Conservation (phyloP, 1,140 invertebrate species). For the Leptopilina boulardi region DNA sequence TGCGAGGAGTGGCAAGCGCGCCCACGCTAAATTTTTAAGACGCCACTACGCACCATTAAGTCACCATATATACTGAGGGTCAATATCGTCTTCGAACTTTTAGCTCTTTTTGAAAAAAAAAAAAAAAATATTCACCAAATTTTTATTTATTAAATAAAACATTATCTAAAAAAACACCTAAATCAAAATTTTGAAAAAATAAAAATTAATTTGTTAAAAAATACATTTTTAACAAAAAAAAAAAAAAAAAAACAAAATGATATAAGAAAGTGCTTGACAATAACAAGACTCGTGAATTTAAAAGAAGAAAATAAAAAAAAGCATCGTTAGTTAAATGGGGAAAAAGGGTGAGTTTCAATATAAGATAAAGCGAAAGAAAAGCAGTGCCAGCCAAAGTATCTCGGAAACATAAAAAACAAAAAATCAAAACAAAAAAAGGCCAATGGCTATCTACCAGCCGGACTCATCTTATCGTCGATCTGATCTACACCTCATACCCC, state of each 20-base stretch:
- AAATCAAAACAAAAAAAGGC: slow-evolving; percentile 41
- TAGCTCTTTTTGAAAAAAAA: slow-evolving; percentile 41
- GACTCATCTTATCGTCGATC: slow-evolving; percentile 69
- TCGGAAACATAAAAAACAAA: neutral
- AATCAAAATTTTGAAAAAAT: too few relatives aligned
- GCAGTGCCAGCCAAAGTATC: neutral
- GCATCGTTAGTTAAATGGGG: slow-evolving; percentile 14
- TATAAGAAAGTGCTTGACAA: too few relatives aligned
- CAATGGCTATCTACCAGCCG: slow-evolving; percentile 65
- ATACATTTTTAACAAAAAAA: too few relatives aligned
- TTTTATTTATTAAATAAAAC: neutral
- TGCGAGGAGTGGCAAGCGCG: slow-evolving; percentile 71
- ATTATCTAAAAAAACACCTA: too few relatives aligned
- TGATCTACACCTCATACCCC: slow-evolving; percentile 58
- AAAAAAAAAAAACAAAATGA: too few relatives aligned
- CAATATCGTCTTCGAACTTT: slow-evolving; percentile 44
- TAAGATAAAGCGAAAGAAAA: neutral
- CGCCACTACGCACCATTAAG: slow-evolving; percentile 51
- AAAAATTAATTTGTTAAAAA: too few relatives aligned
- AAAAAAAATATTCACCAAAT: neutral
- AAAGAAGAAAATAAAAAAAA: neutral
- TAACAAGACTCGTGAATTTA: too few relatives aligned
- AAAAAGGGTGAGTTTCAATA: neutral
- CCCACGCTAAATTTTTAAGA: slow-evolving; percentile 68
- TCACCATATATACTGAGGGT: slow-evolving; percentile 37